Evolutionary conservation across 2,797 vertebrate species (phyloP).

Genomic region (Xenops minutus): DNA sequence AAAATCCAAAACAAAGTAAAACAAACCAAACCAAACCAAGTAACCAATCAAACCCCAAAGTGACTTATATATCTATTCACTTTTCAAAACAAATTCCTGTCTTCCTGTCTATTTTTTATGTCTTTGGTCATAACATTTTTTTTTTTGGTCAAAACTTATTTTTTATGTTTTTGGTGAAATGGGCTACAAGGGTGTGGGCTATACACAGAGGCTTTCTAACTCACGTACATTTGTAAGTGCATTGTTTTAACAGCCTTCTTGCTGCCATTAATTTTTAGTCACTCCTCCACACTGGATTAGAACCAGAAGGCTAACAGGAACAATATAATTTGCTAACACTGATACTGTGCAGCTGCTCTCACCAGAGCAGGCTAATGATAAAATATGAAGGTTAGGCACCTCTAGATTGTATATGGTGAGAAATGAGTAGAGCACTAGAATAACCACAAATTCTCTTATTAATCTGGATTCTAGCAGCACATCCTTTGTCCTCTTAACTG

Average conservation of each 20-base stretch:
- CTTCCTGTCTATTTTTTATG: neutral
- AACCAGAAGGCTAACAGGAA: neutral
- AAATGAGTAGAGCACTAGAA: neutral
- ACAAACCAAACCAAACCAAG: neutral
- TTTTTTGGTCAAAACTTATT: too few species aligned
- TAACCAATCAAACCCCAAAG: neutral
- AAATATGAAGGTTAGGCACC: neutral
- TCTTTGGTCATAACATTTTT: neutral
- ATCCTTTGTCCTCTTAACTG: neutral
- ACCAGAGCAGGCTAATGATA: neutral
- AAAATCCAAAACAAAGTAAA: neutral
- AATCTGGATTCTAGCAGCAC: neutral
- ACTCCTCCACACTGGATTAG: neutral
- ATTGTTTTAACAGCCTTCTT: neutral
- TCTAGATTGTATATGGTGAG: neutral
- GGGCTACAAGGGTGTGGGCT: neutral
- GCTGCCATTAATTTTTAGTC: neutral
- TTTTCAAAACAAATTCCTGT: neutral
- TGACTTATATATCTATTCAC: neutral
- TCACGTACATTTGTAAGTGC: neutral
- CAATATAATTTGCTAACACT: neutral
- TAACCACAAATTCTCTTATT: neutral
- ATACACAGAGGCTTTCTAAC: neutral
- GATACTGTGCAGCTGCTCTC: conserved; percentile 1
- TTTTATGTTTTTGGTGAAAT: neutral